These are phyloP conservation scores for Vombatus ursinus DNA, from an alignment of 2,113 vertebrate genomes.

Conservation along the genomic window DNA sequence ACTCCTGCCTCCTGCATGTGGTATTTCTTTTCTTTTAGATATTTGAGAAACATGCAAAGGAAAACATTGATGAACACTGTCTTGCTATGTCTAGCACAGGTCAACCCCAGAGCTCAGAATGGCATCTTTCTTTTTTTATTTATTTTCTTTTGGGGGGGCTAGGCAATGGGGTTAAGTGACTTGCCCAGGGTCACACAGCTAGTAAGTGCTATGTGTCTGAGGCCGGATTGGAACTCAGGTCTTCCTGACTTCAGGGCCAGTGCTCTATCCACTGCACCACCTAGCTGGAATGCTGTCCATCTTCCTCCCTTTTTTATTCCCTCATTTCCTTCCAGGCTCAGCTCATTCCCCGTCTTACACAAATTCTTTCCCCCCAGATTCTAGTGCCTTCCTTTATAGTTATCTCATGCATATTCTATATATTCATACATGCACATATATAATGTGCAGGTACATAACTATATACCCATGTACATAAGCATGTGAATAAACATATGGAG, in stretches of 20 bases:
- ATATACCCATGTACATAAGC: not conserved
- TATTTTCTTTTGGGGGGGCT: no score
- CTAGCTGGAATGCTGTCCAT: accelerated
- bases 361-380: not conserved
- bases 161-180: no score
- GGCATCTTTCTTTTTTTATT: no score
- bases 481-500: not conserved
- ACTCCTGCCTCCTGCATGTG: not conserved
- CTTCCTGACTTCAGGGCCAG: no score
- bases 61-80: not conserved
- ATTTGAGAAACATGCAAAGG: not conserved
- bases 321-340: not conserved
- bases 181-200: no score
- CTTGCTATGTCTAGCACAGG: not conserved
- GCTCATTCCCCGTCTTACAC: not conserved
- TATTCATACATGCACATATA: not conserved
- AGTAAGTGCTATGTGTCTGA: no score
- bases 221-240: no score
- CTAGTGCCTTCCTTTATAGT: not conserved
- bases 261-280: no score
- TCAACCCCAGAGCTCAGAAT: not conserved
- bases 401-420: not conserved
- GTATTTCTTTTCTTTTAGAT: not conserved
- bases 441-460: not conserved
- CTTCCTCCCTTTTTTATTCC: not conserved